These are phyloP conservation scores for Halocaridina rubra DNA, from an alignment of 2,888 invertebrate species.

Conservation along the genomic window DNA sequence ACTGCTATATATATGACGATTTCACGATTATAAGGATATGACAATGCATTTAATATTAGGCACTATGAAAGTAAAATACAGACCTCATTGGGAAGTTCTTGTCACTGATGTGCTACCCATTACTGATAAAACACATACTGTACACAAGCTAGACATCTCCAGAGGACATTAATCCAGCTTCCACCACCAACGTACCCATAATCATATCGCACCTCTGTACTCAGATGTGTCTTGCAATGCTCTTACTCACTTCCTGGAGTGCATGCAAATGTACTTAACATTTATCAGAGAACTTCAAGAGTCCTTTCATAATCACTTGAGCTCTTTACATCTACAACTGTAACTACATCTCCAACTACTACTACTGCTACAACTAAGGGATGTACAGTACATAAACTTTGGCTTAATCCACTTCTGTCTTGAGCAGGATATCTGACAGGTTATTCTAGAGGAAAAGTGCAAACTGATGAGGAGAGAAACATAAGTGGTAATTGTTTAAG, in stretches of 20 bases:
- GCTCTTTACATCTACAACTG: constrained; percentile 19
- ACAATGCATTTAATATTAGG: neutral
- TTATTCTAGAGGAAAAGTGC: neutral
- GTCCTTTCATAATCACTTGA: constrained; percentile 30
- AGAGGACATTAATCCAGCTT: neutral
- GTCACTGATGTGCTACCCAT: too few relatives aligned
- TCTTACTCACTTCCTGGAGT: neutral
- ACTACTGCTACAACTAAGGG: constrained; percentile 33
- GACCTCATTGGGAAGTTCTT: too few relatives aligned
- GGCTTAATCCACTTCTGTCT: constrained; percentile 58
- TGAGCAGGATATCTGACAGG: constrained; percentile 48
- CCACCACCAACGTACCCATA: neutral
- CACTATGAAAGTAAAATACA: neutral
- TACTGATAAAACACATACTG: neutral
- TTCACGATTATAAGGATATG: neutral
- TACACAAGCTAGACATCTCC: neutral
- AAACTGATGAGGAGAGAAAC: neutral
- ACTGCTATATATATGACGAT: neutral
- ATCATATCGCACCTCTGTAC: neutral
- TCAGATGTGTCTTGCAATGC: neutral
- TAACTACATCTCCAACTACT: constrained; percentile 29
- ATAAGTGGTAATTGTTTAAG: too few relatives aligned
- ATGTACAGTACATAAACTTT: constrained; percentile 52
- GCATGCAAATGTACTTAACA: neutral
- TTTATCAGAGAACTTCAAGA: neutral